A percentile compares a stretch with the other conserved stretches of the same genome.
Evolutionary conservation across 2,888 invertebrate genomes (phyloP).

Genomic region (Cryptophagus acutangulus): DNA sequence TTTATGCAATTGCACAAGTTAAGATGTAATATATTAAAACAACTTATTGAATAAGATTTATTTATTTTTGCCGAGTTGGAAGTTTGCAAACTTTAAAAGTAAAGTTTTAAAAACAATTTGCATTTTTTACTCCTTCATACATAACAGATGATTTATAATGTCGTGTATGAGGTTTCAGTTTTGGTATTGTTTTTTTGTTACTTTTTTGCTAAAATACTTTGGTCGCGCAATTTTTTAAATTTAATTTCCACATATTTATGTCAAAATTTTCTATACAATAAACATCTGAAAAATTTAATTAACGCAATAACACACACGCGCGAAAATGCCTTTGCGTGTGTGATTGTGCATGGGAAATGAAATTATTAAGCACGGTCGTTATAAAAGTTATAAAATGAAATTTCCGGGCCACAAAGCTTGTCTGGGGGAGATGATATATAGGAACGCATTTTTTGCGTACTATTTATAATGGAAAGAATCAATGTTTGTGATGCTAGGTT

Average conservation of each 20-base stretch:
- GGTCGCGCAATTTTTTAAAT: too few relatives aligned
- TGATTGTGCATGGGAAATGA: slow-evolving; percentile 41
- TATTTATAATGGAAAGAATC: slow-evolving; percentile 50
- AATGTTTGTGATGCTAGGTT: slow-evolving; percentile 41
- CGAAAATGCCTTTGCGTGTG: slow-evolving; percentile 22
- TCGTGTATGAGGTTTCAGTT: too few relatives aligned
- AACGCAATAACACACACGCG: slow-evolving; percentile 20
- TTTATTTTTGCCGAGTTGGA: too few relatives aligned
- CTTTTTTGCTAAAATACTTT: too few relatives aligned
- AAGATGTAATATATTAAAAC: too few relatives aligned
- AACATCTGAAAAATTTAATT: slow-evolving; percentile 38
- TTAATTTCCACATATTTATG: slow-evolving; percentile 4
- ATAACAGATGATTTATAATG: too few relatives aligned
- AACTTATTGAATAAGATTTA: too few relatives aligned
- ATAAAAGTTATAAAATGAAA: slow-evolving; percentile 50
- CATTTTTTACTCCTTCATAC: too few relatives aligned
- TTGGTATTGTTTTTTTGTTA: too few relatives aligned
- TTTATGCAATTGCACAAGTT: too few relatives aligned
- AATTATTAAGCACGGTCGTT: slow-evolving; percentile 45
- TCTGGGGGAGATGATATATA: slow-evolving; percentile 48
- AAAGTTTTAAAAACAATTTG: too few relatives aligned
- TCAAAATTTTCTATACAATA: slow-evolving; percentile 14
- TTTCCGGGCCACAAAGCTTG: slow-evolving; percentile 49
- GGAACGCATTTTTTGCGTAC: slow-evolving; percentile 50
- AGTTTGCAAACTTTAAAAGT: too few relatives aligned